Conservation (phyloP, 2,113 vertebrate species). For the Takifugu flavidus region DNA sequence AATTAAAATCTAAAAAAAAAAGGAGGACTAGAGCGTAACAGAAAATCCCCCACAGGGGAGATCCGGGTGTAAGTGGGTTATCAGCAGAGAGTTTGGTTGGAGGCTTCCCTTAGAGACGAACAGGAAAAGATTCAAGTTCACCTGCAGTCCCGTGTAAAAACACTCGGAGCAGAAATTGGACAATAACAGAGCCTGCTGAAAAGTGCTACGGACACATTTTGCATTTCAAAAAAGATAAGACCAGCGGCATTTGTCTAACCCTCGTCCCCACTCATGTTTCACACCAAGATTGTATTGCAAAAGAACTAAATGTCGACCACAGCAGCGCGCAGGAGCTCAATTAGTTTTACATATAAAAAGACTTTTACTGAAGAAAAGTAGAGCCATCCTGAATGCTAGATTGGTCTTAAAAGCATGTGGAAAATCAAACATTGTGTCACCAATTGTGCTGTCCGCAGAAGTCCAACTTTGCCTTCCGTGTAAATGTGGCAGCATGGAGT, state of each 20-base stretch:
- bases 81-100: conserved; percentile 63
- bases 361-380: conserved; percentile 54
- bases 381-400: conserved; percentile 56
- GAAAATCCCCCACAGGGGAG: conserved; percentile 46
- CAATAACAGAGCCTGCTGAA: conserved; percentile 25
- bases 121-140: conserved; percentile 53
- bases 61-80: conserved; percentile 53
- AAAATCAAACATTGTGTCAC: conserved; percentile 59
- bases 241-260: conserved; percentile 38
- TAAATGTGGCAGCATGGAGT: conserved; percentile 55
- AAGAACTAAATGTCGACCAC: conserved; percentile 48
- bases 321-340: conserved; percentile 37
- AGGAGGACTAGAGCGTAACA: conserved; percentile 41
- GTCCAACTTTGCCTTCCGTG: conserved; percentile 74
- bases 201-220: conserved; percentile 58
- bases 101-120: conserved; percentile 55
- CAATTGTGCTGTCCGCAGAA: conserved; percentile 60
- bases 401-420: conserved; percentile 46
- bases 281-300: conserved; percentile 32
- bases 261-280: conserved; percentile 61
- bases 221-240: conserved; percentile 18
- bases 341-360: conserved; percentile 65
- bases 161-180: conserved; percentile 26
- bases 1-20: conserved; percentile 6
- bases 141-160: conserved; percentile 44